Evolutionary conservation across 2,888 invertebrate species (phyloP).

Genomic region (Norana najaformis): DNA sequence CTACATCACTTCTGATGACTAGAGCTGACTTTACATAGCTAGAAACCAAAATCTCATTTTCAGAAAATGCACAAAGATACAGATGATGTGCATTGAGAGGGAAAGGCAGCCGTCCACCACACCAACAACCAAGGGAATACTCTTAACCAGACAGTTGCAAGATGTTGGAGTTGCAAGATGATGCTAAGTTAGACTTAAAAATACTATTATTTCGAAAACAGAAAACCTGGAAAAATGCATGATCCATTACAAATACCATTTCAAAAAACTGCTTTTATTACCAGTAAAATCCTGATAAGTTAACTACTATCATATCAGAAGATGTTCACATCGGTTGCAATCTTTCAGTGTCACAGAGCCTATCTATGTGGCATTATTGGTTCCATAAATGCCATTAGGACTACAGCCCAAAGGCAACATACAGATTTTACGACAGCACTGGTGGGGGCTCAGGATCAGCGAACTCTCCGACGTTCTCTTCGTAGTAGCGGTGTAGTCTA

Average conservation of each 20-base stretch:
- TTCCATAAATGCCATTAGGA: not conserved
- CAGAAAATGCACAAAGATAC: too few species aligned
- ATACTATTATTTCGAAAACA: not conserved
- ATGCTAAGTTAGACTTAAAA: not conserved
- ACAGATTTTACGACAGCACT: slow-evolving; percentile 26
- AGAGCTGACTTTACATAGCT: too few species aligned
- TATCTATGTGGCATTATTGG: not conserved
- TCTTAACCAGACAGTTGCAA: not conserved
- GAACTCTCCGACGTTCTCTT: slow-evolving; percentile 77
- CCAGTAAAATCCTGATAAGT: not conserved
- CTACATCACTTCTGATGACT: too few species aligned
- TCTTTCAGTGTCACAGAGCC: not conserved
- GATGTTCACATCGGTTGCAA: not conserved
- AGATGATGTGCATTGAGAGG: too few species aligned
- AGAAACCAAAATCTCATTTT: too few species aligned
- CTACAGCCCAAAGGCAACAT: not conserved
- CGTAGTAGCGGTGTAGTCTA: slow-evolving; percentile 74
- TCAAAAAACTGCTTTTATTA: not conserved
- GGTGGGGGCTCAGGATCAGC: slow-evolving; percentile 62
- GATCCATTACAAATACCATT: not conserved
- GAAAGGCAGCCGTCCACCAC: too few species aligned
- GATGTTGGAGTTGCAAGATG: too few species aligned
- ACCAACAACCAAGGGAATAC: too few species aligned
- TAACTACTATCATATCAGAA: not conserved
- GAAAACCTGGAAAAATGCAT: not conserved